A percentile compares a stretch with the other conserved stretches of the same genome.
phyloP scores from a whole-genome alignment of 2,888 invertebrate species.

The Odontocolon sp. region DNA sequence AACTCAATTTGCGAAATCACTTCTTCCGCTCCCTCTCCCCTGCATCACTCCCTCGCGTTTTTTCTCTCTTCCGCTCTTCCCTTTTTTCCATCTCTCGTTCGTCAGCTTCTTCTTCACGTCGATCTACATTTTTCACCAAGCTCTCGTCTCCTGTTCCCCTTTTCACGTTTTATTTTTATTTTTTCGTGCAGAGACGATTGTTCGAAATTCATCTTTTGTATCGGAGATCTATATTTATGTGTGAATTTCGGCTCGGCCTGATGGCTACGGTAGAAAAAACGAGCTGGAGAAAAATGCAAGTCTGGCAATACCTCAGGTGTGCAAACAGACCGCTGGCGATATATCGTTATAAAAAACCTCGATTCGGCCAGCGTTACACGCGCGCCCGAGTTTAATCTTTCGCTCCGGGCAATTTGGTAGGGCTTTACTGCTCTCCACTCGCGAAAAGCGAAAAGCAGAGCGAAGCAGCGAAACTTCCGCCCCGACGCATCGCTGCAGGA shows the following conservation, averaged over 20 bases:
- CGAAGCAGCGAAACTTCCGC: conserved; percentile 40
- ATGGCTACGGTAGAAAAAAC: not conserved
- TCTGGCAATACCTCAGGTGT: conserved; percentile 73
- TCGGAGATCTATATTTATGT: not conserved
- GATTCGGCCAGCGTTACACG: conserved; percentile 57
- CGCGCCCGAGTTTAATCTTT: conserved; percentile 77
- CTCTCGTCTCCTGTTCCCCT: not conserved
- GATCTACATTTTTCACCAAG: not conserved
- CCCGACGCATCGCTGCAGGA: conserved; percentile 70
- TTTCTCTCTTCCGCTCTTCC: not conserved
- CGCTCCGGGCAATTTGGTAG: conserved; percentile 72
- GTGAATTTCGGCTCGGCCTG: not conserved
- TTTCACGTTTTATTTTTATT: not conserved
- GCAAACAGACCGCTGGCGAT: conserved; percentile 79
- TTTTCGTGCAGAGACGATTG: not conserved
- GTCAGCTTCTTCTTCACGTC: not conserved
- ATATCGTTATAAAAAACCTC: conserved; percentile 65
- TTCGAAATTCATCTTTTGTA: not conserved
- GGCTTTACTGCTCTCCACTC: conserved; percentile 65
- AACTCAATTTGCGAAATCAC: conserved; percentile 63
- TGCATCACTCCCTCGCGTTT: not conserved
- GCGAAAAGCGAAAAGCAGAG: conserved; percentile 44
- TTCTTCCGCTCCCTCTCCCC: conserved; percentile 44
- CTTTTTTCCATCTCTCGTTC: not conserved
- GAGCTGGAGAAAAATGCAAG: conserved; percentile 19